A percentile compares a stretch with the other conserved stretches of the same genome.
These are phyloP conservation scores for Lagopus muta DNA, from an alignment of 2,113 vertebrate species.

Conservation along the genomic window DNA sequence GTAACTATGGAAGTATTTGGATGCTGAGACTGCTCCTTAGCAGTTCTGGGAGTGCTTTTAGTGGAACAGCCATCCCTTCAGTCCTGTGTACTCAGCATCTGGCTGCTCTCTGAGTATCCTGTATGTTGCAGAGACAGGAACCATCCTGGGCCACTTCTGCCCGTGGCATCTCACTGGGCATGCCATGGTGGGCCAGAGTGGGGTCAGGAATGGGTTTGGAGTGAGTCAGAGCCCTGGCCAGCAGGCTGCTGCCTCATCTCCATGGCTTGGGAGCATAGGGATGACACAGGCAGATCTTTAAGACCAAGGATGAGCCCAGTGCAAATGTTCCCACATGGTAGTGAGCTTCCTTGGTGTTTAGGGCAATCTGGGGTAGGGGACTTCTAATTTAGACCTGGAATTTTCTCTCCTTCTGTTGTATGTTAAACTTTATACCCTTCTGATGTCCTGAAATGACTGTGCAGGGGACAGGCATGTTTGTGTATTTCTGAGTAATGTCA, in stretches of 20 bases:
- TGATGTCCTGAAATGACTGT: not conserved
- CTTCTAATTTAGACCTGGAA: not conserved
- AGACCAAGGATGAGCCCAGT: not conserved
- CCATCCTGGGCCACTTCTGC: not conserved
- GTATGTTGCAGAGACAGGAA: not conserved
- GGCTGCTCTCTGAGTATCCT: not conserved
- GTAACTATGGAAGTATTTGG: not conserved
- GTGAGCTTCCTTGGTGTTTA: not conserved
- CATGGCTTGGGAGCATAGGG: not conserved
- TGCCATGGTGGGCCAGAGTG: not conserved
- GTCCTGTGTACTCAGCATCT: not conserved
- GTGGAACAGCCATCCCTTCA: not conserved
- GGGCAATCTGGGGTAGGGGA: not conserved
- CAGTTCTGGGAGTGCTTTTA: not conserved
- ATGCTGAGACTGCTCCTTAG: not conserved
- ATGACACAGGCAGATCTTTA: constrained; percentile 18
- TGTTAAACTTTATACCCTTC: not conserved
- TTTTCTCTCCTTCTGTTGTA: not conserved
- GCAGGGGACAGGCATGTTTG: not conserved
- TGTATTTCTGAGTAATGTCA: not conserved
- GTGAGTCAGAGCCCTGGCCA: not conserved
- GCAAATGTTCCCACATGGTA: not conserved
- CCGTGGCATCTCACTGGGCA: not conserved
- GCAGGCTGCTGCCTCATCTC: constrained; percentile 4
- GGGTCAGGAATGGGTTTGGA: not conserved